Percentiles rank a stretch among this genome's conserved stretches.
Conservation (phyloP, 2,113 vertebrate species). For the Myrmecobius fasciatus region DNA sequence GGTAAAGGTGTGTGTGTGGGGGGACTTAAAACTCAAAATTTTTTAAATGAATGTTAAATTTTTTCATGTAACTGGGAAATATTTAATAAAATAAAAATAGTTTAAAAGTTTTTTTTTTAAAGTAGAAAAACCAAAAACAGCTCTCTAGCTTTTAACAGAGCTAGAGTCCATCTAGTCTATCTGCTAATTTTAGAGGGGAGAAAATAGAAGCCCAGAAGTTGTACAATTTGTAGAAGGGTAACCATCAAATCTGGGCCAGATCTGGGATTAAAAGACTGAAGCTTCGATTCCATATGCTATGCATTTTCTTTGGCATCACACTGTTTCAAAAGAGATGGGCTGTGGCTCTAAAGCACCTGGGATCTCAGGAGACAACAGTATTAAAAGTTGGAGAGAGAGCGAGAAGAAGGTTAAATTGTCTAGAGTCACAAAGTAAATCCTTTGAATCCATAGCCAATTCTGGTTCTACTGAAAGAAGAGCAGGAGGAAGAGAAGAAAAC, state of each 20-base stretch:
- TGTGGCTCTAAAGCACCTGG: neutral
- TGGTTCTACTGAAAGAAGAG: neutral
- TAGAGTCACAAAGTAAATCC: neutral
- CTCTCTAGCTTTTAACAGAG: too few species aligned
- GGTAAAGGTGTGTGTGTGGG: neutral
- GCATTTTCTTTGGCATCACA: neutral
- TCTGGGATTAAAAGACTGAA: neutral
- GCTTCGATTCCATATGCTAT: neutral
- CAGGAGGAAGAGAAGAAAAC: neutral
- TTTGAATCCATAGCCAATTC: neutral
- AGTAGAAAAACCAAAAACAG: neutral
- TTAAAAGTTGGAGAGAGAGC: neutral
- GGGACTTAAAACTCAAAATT: neutral
- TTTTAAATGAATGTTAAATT: neutral
- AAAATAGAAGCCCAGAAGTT: neutral
- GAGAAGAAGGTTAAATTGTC: neutral
- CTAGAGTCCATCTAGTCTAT: neutral
- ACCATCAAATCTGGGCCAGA: neutral
- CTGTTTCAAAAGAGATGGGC: neutral
- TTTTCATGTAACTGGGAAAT: neutral
- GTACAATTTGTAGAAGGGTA: neutral
- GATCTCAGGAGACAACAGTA: neutral
- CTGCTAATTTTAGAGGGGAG: neutral
- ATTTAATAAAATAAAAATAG: neutral
- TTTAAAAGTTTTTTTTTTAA: neutral